Conservation (phyloP, 2,797 vertebrate genomes). For the Halcyon leucocephala region DNA sequence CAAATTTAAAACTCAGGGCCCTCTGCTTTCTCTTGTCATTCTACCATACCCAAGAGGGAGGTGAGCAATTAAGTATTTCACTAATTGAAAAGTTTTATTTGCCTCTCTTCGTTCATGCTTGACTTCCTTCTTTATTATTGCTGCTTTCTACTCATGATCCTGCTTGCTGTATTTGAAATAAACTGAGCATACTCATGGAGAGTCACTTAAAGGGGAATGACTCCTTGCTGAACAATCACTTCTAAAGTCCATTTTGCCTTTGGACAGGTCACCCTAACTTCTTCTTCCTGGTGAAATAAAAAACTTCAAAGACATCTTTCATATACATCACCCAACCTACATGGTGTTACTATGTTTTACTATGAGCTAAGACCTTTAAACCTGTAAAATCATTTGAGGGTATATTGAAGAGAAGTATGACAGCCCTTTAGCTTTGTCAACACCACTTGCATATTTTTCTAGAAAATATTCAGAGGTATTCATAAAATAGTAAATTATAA, state of each 20-base stretch:
- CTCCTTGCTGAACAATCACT: not conserved
- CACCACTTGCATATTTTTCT: not conserved
- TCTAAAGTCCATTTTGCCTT: not conserved
- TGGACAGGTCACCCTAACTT: not conserved
- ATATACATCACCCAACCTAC: not conserved
- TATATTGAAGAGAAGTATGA: not conserved
- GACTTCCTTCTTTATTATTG: not conserved
- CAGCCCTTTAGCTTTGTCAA: not conserved
- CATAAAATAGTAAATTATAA: not conserved
- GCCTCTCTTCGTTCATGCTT: not conserved
- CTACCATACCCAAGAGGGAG: not conserved
- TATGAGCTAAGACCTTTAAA: not conserved
- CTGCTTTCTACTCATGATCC: not conserved
- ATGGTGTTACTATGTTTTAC: not conserved
- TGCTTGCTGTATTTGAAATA: not conserved
- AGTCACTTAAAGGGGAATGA: not conserved
- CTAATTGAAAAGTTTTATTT: conserved; percentile 44
- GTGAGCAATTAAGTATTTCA: conserved; percentile 1
- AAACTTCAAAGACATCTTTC: not conserved
- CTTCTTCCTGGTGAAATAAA: not conserved
- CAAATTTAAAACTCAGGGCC: not conserved
- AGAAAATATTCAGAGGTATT: not conserved
- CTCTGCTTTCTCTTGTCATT: conserved; percentile 12
- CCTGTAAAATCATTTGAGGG: not conserved
- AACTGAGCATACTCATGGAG: not conserved